phyloP scores from a whole-genome alignment of 2,888 invertebrate species.

The Aphidoletes aphidimyza region DNA sequence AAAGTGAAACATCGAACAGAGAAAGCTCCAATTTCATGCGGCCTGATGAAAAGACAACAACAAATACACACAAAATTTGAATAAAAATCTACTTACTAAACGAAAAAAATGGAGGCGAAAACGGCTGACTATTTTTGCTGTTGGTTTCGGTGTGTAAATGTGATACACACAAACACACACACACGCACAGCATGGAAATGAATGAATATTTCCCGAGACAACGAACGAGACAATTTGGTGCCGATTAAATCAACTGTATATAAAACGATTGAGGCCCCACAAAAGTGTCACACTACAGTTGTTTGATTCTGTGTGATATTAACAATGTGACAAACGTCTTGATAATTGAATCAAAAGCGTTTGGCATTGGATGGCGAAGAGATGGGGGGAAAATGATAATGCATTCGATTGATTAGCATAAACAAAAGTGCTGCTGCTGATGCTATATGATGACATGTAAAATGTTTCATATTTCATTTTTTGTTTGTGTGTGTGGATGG shows the following conservation, averaged over 20 bases:
- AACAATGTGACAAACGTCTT: conserved; percentile 43
- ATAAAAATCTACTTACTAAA: conserved; percentile 38
- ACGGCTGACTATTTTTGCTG: neutral
- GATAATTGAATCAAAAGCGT: conserved; percentile 46
- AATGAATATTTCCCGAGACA: neutral
- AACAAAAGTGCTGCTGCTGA: neutral
- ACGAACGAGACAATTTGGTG: conserved; percentile 51
- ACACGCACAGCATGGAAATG: conserved; percentile 42
- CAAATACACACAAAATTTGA: neutral
- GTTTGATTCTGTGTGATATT: conserved; percentile 12
- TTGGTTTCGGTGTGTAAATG: too few species aligned
- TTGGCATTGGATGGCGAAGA: too few species aligned
- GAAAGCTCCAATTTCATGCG: neutral
- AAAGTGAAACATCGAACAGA: neutral
- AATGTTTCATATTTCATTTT: neutral
- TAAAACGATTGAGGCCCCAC: conserved; percentile 9
- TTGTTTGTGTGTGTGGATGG: neutral
- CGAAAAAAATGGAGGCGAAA: neutral
- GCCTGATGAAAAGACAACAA: neutral
- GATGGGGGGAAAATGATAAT: neutral
- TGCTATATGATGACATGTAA: neutral
- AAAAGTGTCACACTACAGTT: neutral
- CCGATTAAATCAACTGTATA: conserved; percentile 51
- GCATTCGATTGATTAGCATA: neutral
- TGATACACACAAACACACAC: too few species aligned